Evolutionary conservation across 1,140 invertebrate species (phyloP).

Genomic region (Papilio dardanus): DNA sequence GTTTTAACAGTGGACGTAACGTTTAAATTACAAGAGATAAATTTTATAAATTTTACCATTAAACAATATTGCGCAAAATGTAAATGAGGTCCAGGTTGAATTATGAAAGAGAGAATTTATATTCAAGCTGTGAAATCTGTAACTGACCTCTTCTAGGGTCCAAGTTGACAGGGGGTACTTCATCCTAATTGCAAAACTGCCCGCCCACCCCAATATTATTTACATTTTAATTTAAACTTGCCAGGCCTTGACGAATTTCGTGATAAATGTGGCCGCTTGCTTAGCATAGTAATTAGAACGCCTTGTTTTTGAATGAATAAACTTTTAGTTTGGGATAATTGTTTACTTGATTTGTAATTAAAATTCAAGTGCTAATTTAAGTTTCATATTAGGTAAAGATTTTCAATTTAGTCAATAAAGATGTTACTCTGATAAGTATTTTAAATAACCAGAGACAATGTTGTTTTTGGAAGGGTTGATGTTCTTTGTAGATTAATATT

Average conservation of each 20-base stretch:
- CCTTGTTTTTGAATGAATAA: not conserved
- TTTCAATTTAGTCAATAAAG: not conserved
- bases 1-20: no score
- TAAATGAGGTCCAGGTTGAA: not conserved
- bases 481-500: no score
- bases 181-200: constrained; percentile 5
- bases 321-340: constrained; percentile 9
- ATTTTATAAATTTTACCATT: not conserved
- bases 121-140: constrained; percentile 1
- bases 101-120: not conserved
- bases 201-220: constrained; percentile 23
- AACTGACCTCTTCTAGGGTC: no score
- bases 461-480: not conserved
- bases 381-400: not conserved
- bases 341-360: constrained; percentile 10
- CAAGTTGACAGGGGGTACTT: not conserved
- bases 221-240: constrained; percentile 21
- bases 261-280: constrained; percentile 22
- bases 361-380: constrained; percentile 7
- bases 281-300: constrained; percentile 11
- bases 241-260: constrained; percentile 19
- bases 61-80: not conserved
- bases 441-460: not conserved
- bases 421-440: not conserved
- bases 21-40: no score